A percentile compares a stretch with the other conserved stretches of the same genome.
These are phyloP conservation scores for Thunnus maccoyii DNA, from an alignment of 2,113 vertebrate species.

Conservation along the genomic window DNA sequence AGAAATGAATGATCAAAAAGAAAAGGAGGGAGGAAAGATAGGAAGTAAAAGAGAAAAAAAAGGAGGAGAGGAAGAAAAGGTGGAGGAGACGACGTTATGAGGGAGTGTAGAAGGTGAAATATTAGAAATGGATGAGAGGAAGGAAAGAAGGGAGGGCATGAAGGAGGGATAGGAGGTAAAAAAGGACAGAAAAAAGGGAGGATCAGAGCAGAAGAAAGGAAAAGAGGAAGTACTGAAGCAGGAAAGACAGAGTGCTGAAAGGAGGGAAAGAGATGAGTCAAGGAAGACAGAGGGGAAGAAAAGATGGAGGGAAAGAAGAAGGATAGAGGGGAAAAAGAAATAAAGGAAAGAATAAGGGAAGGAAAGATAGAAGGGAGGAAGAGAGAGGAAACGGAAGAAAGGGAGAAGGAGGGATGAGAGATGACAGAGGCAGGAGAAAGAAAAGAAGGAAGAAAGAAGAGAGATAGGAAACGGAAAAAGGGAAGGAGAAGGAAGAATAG, in stretches of 20 bases:
- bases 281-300: neutral
- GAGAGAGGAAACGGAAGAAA: too few relatives aligned
- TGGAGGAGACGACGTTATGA: too few relatives aligned
- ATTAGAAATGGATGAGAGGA: neutral
- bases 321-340: too few relatives aligned
- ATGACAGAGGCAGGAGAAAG: neutral
- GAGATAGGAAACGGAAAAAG: neutral
- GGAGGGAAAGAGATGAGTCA: neutral
- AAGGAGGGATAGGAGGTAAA: neutral
- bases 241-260: too few relatives aligned
- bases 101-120: too few relatives aligned
- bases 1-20: neutral
- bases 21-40: neutral
- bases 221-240: too few relatives aligned
- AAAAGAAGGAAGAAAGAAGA: neutral
- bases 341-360: neutral
- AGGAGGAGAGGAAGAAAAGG: neutral
- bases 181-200: neutral
- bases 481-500: too few relatives aligned
- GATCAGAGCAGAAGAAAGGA: neutral
- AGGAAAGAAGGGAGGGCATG: neutral
- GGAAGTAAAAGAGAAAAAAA: too few relatives aligned
- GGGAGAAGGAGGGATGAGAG: neutral
- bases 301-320: neutral
- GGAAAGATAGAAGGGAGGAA: too few relatives aligned